Percentiles rank a stretch among this genome's conserved stretches.
phyloP scores from a whole-genome alignment of 2,113 vertebrate species.

The Cryptomyrus ogoouensis region DNA sequence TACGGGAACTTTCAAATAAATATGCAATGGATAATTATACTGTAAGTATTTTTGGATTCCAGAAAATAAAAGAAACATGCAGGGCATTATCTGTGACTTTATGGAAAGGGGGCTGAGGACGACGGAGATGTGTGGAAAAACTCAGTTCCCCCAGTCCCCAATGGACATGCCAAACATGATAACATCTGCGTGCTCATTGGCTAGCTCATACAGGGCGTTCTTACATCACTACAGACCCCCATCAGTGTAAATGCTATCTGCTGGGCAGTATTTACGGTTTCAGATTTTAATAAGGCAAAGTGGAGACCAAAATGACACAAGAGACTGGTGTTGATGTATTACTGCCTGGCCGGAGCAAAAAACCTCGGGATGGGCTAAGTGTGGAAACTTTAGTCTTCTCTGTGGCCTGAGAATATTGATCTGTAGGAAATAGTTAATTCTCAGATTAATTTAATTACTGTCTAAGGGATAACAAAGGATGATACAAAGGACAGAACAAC shows the following conservation, averaged over 20 bases:
- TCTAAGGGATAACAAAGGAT: not conserved
- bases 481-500: not conserved
- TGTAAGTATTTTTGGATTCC: not conserved
- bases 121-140: not conserved
- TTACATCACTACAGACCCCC: not conserved
- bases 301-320: not conserved
- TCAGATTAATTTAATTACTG: slow-evolving; percentile 6
- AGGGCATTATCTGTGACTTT: not conserved
- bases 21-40: not conserved
- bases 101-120: not conserved
- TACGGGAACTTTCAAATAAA: not conserved
- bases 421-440: not conserved
- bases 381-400: not conserved
- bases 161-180: not conserved
- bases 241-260: not conserved
- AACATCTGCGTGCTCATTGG: not conserved
- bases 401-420: not conserved
- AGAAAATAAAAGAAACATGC: not conserved
- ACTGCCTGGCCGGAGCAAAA: not conserved
- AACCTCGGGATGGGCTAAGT: not conserved
- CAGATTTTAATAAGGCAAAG: not conserved
- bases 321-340: not conserved
- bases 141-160: not conserved
- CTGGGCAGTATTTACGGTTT: not conserved
- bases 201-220: not conserved